Evolutionary conservation across 2,797 vertebrate species (phyloP).

Genomic region (Alauda arvensis): DNA sequence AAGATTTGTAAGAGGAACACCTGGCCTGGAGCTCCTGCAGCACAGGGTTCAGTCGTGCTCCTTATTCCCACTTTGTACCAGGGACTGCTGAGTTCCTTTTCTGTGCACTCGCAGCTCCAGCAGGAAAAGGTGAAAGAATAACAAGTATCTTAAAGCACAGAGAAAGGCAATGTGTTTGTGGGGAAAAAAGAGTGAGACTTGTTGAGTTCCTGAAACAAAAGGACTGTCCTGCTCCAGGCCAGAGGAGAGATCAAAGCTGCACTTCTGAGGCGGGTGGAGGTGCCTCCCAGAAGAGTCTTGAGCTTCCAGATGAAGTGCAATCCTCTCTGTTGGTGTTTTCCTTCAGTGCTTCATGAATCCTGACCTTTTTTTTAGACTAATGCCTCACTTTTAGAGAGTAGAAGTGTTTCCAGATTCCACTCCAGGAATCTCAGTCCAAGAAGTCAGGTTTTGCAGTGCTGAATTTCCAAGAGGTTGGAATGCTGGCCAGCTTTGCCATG

Average conservation of each 20-base stretch:
- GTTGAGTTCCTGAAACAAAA: neutral
- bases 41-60: neutral
- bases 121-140: neutral
- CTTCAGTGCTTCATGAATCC: neutral
- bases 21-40: neutral
- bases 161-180: neutral
- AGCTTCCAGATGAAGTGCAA: neutral
- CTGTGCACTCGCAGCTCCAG: neutral
- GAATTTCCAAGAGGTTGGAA: neutral
- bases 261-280: neutral
- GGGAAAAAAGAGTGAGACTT: neutral
- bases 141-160: neutral
- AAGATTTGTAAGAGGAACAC: neutral
- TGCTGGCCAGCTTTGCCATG: neutral
- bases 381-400: neutral
- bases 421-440: neutral
- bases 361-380: neutral
- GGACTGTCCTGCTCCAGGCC: neutral
- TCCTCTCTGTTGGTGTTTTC: neutral
- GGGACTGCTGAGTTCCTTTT: neutral
- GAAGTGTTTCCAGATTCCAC: neutral
- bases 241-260: neutral
- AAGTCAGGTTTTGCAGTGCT: neutral
- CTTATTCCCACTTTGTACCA: neutral
- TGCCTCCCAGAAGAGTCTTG: neutral